Evolutionary conservation across 1,140 invertebrate species (phyloP), one percentile per base, ranked within the genome.

Genomic region (Campoletis sonorensis): DNA sequence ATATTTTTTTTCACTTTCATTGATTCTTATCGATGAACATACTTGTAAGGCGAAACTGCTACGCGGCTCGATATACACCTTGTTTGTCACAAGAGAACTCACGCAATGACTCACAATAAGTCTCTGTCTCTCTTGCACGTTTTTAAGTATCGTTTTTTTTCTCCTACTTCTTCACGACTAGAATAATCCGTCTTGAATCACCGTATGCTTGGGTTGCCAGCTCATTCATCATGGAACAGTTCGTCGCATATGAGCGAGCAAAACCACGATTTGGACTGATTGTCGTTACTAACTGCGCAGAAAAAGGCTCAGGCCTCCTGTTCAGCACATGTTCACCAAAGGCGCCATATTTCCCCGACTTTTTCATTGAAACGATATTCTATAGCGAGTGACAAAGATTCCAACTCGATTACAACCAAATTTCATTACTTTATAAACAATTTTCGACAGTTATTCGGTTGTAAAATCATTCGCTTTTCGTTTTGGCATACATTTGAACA

Each of bases 71-170:
- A 54, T n/a, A 54, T 54, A 54, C 51, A 54, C 51, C 51, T 54
- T 54, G 51, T 54, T 54, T 54, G 51, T 54, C 51, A n/a, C n/a
- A n/a, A 21, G 51, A 54, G 18, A 18, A 54, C 18, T 18, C n/a
- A 54, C 18, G 51, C n/a, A n/a, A 54, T 21, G 51, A 54, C 51
- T n/a, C 51, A 54, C n/a, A 54, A n/a, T 54, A 54, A n/a, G 51
- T 54, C 16, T 54, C 51, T 54, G 18, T 18, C 51, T 8, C 51
- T 54, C 51, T 54, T 18, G 4, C 18, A 4, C 1, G 1, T 2
- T 54, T 13, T 11, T 5, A 45, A 45, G 18, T 54, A 18, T 54
- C 51, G 16, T 8, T 54, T 1, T 54, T 21, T 15, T 21, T 54
- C 18, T 54, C 51, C n/a, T 18, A 7, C 51, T 54, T 54, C n/a